phyloP scores from a whole-genome alignment of 2,888 invertebrate genomes.

The Ophioninae sp. region DNA sequence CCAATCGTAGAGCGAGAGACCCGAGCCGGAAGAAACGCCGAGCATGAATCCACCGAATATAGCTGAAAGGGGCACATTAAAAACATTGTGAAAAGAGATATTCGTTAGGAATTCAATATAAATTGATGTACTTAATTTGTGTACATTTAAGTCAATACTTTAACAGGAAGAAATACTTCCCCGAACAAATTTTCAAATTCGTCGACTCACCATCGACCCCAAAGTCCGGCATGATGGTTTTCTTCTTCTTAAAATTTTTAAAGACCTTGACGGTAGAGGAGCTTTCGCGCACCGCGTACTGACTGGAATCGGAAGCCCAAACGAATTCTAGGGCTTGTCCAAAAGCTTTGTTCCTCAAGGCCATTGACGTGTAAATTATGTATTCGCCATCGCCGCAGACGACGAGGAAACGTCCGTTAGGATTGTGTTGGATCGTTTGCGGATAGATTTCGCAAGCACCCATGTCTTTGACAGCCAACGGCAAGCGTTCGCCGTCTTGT shows the following conservation, averaged over 20 bases:
- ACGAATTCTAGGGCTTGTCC: slow-evolving; percentile 99
- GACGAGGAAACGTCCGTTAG: slow-evolving; percentile 96
- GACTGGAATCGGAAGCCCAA: slow-evolving; percentile 98
- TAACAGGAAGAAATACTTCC: too few species aligned
- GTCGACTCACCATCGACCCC: slow-evolving; percentile 91
- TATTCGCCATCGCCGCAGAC: slow-evolving; percentile 99
- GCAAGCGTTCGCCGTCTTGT: slow-evolving; percentile 83
- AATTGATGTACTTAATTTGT: too few species aligned
- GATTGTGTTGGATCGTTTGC: slow-evolving; percentile 98
- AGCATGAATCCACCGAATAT: slow-evolving; percentile 96
- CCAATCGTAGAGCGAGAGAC: slow-evolving; percentile 97
- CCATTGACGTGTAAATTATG: slow-evolving; percentile 99
- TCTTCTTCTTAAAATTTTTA: slow-evolving; percentile 99
- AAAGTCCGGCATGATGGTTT: slow-evolving; percentile 97
- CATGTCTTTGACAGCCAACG: slow-evolving; percentile 98
- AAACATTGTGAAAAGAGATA: neutral
- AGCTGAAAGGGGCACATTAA: slow-evolving; percentile 81
- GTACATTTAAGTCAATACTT: too few species aligned
- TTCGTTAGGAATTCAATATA: too few species aligned
- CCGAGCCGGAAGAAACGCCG: slow-evolving; percentile 95
- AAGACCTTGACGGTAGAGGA: slow-evolving; percentile 95
- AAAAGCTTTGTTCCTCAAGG: slow-evolving; percentile 98
- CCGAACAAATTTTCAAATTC: too few species aligned
- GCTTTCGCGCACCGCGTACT: slow-evolving; percentile 94
- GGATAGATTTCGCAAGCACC: slow-evolving; percentile 99